Base-by-base conservation (phyloP, 2,888 invertebrate species). In the Drosophila prolongata region DNA sequence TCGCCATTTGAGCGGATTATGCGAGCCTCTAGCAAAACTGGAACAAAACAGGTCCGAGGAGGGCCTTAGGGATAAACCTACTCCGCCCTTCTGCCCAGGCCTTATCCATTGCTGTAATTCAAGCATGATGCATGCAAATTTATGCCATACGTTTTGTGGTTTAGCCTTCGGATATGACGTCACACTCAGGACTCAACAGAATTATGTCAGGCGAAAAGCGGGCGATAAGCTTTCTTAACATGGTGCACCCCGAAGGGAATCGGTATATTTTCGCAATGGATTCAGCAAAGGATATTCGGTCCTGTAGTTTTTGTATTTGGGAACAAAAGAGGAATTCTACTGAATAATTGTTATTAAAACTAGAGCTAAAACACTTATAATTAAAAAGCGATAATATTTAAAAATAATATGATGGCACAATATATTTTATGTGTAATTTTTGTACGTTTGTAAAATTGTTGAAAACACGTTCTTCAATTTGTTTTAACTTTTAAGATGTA, bases 1-100 rank as follows among this genome's bases (percentile, higher is more conserved):
- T 56, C 61, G 84, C 56, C 82, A 57, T 76, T 77, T 75, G 77
- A 89, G 76, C 84, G 89, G 89, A 84, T 87, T 87, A 89, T 46
- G 57, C 65, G 61, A 71, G 56, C 56, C 37, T 43, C 35, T 40
- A 6, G 47, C 75, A 47, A 69, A 77, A 78, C 59, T 66, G 64
- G 60, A 60, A 61, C 54, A 56, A 56, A 30, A 52, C 19, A 56
- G 43, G 44, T 44, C 16, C 14, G 27, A 8, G 27, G 46, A 46
- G 67, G 46, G 42, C 52, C 54, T 44, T 24, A 42, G 40, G 71
- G 66, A 70, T 66, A 66, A 68, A 38, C 46, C 60, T 27, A 16
- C 40, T 14, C 11, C 50, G 49, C 14, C 16, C 24, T 34, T n/a
- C 55, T 3, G 3, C 8, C 35, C 9, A 27, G 54, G 54, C 30